Conservation (phyloP, 2,888 invertebrate species). For the Mythimna impura region DNA sequence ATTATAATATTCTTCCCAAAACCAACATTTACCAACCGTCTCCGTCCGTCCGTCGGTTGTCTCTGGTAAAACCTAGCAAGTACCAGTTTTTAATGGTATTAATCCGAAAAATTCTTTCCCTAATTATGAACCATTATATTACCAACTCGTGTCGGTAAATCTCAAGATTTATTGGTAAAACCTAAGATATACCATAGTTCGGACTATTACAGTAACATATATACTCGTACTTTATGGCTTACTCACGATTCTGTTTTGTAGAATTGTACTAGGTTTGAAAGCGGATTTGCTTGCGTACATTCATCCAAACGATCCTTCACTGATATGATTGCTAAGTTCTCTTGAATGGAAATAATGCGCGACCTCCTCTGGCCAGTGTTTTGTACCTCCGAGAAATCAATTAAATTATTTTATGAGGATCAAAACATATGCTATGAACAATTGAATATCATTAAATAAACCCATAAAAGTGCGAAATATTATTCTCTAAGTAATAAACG, state of each 20-base stretch:
- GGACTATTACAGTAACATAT: too few relatives aligned
- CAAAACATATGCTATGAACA: background rate
- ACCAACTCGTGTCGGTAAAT: too few relatives aligned
- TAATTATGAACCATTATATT: too few relatives aligned
- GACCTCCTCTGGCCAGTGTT: background rate
- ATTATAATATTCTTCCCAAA: too few relatives aligned
- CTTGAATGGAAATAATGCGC: background rate
- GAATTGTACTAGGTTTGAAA: background rate
- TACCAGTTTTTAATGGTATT: too few relatives aligned
- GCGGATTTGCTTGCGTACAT: background rate
- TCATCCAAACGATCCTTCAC: background rate
- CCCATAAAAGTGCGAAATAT: background rate
- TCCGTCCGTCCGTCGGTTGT: too few relatives aligned
- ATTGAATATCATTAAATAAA: background rate
- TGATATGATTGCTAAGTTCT: too few relatives aligned
- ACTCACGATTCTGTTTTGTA: constrained; percentile 39
- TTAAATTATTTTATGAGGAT: background rate
- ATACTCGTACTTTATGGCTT: constrained; percentile 10
- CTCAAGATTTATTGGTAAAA: too few relatives aligned
- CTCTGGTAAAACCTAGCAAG: too few relatives aligned
- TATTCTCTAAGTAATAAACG: background rate
- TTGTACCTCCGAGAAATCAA: background rate
- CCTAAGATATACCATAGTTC: too few relatives aligned
- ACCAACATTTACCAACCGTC: too few relatives aligned
- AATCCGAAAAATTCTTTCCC: too few relatives aligned